These are phyloP conservation scores for Pao palembangensis DNA, from an alignment of 2,113 vertebrate genomes.

Conservation along the genomic window DNA sequence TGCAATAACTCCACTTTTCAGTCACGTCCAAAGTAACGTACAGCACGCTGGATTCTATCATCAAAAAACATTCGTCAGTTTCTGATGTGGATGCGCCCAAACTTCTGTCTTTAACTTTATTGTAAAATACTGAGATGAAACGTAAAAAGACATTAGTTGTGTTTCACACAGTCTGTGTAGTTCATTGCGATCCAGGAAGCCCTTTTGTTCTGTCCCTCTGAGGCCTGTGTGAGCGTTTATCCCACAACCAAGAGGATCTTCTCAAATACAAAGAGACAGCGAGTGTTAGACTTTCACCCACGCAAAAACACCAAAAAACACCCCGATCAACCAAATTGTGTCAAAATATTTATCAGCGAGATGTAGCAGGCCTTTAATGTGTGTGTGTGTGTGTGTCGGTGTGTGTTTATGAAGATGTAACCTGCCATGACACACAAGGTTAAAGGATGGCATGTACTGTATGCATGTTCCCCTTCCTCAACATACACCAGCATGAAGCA, in stretches of 20 bases:
- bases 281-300: conserved; percentile 1
- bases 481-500: conserved; percentile 64
- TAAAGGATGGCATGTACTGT: conserved; percentile 64
- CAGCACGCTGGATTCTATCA: too few species aligned
- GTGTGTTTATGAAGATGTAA: conserved; percentile 30
- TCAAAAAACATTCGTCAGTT: too few species aligned
- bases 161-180: not conserved
- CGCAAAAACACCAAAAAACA: not conserved
- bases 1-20: not conserved
- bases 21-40: not conserved
- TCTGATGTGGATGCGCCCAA: too few species aligned
- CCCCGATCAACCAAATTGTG: conserved; percentile 19
- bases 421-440: conserved; percentile 74
- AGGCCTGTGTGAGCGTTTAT: not conserved
- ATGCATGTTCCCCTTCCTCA: conserved; percentile 47
- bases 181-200: not conserved
- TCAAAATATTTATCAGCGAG: conserved; percentile 26
- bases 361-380: conserved; percentile 7
- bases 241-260: not conserved
- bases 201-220: not conserved
- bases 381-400: conserved; percentile 8
- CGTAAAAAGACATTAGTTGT: not conserved
- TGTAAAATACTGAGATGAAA: not conserved
- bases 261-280: not conserved
- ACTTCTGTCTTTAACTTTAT: too few species aligned